Evolutionary conservation across 2,113 vertebrate species (phyloP), one percentile per base, ranked within the genome.

Genomic region (Colossoma macropomum): DNA sequence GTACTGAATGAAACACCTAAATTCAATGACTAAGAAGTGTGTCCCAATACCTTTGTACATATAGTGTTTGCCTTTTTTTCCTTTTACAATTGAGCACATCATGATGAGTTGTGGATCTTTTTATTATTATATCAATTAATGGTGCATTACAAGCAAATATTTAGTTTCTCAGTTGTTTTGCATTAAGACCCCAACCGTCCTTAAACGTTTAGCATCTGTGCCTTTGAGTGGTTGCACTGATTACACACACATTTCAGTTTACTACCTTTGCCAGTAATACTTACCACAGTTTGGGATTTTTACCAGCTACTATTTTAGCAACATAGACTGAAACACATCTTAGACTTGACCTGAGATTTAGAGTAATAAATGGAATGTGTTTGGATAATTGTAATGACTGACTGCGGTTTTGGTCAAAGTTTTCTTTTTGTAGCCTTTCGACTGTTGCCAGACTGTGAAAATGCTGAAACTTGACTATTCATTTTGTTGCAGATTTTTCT

Each of bases 361-460:
- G 45, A 23, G 10, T 13, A 66, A 63, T 25, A 52, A 19, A 21
- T 28, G 7, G 15, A 17, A 21, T 6, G n/a, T 65, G 34, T 30
- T 77, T 21, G 41, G 21, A 50, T 48, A 16, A 48, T 45, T 65
- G 23, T 34, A 63, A 60, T 38, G 13, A 48, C 0, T 1, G 41
- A 28, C 15, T 19, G 66, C 52, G 9, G 7, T 63, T 59, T 0
- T 71, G 52, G 34, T 65, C 16, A 21, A 1, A 25, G 59, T 68
- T n/a, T 12, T 56, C 4, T 79, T 34, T 48, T n/a, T 28, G 17
- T 62, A 62, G 9, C 59, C 25, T 34, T 27, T 54, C n/a, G 52
- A 34, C 19, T 60, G 25, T 48, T 76, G 59, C 54, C 71, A 25
- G 50, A 73, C 72, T 78, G 75, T 81, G 85, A 84, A 76, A 38